Evolutionary conservation across 2,797 vertebrate genomes (phyloP).

Genomic region (Paguma larvata): DNA sequence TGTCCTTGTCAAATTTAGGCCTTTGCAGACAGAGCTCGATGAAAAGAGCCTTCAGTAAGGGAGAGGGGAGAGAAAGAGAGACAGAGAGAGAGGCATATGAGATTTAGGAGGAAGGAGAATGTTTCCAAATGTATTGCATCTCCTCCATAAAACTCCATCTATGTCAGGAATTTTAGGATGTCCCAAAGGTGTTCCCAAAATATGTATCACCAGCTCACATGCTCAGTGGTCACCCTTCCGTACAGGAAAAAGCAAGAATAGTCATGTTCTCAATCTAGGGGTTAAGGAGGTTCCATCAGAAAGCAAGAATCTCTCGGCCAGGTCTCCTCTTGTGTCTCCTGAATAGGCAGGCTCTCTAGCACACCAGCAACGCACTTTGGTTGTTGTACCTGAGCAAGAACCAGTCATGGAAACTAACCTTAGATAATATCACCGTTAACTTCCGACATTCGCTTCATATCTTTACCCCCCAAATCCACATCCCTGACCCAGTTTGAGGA

Average conservation of each 20-base stretch:
- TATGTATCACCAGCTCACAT: neutral
- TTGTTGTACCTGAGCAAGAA: neutral
- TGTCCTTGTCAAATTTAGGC: conserved; percentile 8
- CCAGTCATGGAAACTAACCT: neutral
- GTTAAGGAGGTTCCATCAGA: neutral
- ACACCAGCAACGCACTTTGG: neutral
- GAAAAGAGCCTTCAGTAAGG: neutral
- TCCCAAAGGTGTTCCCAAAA: neutral
- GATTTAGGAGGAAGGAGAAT: neutral
- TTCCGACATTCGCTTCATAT: neutral
- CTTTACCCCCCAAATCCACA: neutral
- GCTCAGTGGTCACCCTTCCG: neutral
- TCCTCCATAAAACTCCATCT: neutral
- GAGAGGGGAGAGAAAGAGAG: neutral
- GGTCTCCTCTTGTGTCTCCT: neutral
- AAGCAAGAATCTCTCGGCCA: neutral
- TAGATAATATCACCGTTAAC: neutral
- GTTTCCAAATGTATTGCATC: neutral
- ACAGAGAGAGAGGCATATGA: neutral
- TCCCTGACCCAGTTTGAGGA: conserved; percentile 17
- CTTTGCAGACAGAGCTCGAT: neutral
- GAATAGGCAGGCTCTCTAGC: neutral
- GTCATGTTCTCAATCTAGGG: neutral
- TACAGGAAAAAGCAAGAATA: neutral
- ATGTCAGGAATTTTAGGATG: neutral